These are phyloP conservation scores for Spheniscus mendiculus DNA, from an alignment of 2,113 vertebrate species.

Conservation along the genomic window DNA sequence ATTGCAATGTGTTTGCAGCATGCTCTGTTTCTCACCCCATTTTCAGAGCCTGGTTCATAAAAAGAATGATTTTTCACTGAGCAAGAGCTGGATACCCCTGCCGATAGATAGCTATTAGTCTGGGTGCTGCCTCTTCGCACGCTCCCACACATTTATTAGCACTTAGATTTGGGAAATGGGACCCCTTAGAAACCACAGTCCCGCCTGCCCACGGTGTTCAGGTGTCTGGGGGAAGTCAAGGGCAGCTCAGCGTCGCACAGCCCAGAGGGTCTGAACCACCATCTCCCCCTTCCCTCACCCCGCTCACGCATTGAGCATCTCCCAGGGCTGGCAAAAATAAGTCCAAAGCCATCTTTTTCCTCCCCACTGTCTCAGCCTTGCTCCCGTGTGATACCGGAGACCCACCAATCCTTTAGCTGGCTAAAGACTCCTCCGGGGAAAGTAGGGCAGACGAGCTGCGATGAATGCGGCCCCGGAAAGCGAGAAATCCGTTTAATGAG, in stretches of 20 bases:
- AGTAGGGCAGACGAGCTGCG: accelerated
- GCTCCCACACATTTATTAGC: background rate
- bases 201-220: accelerated
- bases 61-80: background rate
- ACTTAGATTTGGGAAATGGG: background rate
- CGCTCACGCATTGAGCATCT: accelerated
- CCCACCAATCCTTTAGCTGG: background rate
- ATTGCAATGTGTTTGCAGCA: background rate
- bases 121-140: accelerated
- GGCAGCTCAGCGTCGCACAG: background rate
- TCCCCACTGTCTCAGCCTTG: background rate
- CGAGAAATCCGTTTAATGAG: background rate
- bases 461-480: background rate
- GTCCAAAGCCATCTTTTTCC: background rate
- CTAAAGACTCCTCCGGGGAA: background rate
- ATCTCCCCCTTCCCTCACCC: accelerated
- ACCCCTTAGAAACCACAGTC: no score
- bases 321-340: background rate
- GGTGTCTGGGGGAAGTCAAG: background rate
- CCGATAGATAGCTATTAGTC: accelerated
- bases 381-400: background rate
- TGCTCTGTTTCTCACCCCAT: background rate
- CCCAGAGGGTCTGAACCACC: background rate
- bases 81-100: background rate
- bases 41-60: background rate